Conservation (phyloP, 2,113 vertebrate species). For the Pardalotus punctatus region DNA sequence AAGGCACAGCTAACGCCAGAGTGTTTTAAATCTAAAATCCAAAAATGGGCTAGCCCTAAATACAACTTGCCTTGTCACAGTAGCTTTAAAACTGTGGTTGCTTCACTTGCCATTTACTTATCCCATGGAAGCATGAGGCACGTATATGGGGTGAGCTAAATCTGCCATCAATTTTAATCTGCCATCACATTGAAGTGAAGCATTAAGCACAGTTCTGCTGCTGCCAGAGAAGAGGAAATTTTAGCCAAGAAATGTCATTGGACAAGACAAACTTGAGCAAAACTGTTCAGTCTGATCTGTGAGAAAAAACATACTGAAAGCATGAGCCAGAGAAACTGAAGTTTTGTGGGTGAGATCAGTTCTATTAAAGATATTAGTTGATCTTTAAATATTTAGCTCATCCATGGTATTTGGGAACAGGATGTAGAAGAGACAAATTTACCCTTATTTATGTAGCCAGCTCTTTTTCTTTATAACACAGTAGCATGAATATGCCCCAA, state of each 20-base stretch:
- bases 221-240: slow-evolving; percentile 5
- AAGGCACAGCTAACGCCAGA: background rate
- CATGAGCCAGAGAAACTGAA: background rate
- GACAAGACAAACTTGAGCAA: background rate
- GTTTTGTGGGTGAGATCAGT: background rate
- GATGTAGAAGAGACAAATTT: background rate
- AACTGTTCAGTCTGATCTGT: background rate
- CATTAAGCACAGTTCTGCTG: background rate
- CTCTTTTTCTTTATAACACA: background rate
- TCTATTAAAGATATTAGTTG: background rate
- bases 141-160: background rate
- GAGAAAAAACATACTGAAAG: slow-evolving; percentile 11
- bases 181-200: background rate
- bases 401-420: background rate
- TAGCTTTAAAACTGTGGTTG: background rate
- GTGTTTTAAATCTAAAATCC: slow-evolving; percentile 13
- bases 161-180: slow-evolving; percentile 1
- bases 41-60: background rate
- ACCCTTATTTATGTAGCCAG: background rate
- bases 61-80: background rate
- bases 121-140: background rate
- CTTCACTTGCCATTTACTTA: background rate
- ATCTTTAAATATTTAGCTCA: background rate
- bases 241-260: slow-evolving; percentile 28
- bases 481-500: background rate